These are phyloP conservation scores for Sialis lutaria DNA, from an alignment of 2,888 invertebrate species.

Conservation along the genomic window DNA sequence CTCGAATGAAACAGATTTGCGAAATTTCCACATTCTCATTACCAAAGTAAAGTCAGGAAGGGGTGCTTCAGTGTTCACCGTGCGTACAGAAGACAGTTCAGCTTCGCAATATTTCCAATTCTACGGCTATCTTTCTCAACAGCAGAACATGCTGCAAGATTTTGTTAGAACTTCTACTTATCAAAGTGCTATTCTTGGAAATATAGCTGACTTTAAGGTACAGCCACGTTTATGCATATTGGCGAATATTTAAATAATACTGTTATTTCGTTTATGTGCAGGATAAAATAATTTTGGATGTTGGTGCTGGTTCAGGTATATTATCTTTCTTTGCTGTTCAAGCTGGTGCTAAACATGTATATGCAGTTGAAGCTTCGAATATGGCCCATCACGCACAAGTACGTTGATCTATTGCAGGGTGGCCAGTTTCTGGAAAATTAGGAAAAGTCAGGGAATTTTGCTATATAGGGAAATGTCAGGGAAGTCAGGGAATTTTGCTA, in stretches of 20 bases:
- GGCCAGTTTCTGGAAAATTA: no score
- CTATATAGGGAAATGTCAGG: no score
- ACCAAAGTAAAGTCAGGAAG: slow-evolving; percentile 55
- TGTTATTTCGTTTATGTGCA: slow-evolving; percentile 12
- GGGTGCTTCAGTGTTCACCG: slow-evolving; percentile 73
- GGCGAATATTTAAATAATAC: not conserved
- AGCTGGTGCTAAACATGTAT: slow-evolving; percentile 90
- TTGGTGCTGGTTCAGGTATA: slow-evolving; percentile 97
- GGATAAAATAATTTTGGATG: slow-evolving; percentile 87
- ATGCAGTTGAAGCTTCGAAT: slow-evolving; percentile 97
- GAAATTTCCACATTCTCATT: slow-evolving; percentile 56
- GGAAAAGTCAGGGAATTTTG: no score
- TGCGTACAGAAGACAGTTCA: slow-evolving; percentile 93
- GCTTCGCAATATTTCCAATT: slow-evolving; percentile 99
- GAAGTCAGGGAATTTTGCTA: no score
- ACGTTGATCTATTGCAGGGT: slow-evolving; percentile 9
- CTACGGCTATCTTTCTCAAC: slow-evolving; percentile 96
- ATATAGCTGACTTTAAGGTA: slow-evolving; percentile 72
- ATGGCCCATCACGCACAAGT: slow-evolving; percentile 93
- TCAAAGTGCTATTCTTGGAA: slow-evolving; percentile 89
- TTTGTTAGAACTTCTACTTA: slow-evolving; percentile 97
- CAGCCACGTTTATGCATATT: not conserved
- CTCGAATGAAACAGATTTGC: slow-evolving; percentile 37
- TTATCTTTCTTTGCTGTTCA: slow-evolving; percentile 96
- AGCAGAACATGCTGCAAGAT: slow-evolving; percentile 99